Evolutionary conservation across 2,888 invertebrate genomes (phyloP).

Genomic region (Lamellibrachia columna): DNA sequence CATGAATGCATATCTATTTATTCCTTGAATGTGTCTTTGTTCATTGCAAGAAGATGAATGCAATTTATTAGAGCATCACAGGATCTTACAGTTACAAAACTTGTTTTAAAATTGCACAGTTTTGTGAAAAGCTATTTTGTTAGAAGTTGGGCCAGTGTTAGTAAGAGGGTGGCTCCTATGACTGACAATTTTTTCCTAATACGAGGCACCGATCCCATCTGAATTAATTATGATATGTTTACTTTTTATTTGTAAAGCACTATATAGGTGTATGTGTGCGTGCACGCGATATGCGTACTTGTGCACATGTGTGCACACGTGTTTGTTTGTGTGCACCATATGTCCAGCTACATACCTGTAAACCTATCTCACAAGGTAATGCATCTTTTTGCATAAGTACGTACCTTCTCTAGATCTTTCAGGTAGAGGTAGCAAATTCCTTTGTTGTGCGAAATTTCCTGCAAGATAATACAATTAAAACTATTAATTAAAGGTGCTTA

Average conservation of each 20-base stretch:
- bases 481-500: too few species aligned
- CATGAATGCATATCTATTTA: conserved; percentile 7
- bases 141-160: neutral
- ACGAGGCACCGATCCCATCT: too few species aligned
- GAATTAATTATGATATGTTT: too few species aligned
- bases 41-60: too few species aligned
- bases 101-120: neutral
- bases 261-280: too few species aligned
- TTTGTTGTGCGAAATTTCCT: conserved; percentile 71
- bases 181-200: too few species aligned
- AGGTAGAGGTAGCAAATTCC: conserved; percentile 77
- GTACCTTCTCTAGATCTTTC: conserved; percentile 67
- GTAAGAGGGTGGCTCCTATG: too few species aligned
- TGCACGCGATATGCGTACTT: too few species aligned
- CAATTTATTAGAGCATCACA: neutral
- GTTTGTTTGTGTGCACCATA: neutral
- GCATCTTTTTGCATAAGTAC: neutral
- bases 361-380: neutral
- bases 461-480: conserved; percentile 38
- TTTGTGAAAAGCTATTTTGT: neutral
- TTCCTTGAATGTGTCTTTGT: neutral
- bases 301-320: neutral
- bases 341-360: neutral
- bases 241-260: too few species aligned
- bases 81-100: neutral